Conservation (phyloP, 2,888 invertebrate genomes). For the Smittia aterrima region DNA sequence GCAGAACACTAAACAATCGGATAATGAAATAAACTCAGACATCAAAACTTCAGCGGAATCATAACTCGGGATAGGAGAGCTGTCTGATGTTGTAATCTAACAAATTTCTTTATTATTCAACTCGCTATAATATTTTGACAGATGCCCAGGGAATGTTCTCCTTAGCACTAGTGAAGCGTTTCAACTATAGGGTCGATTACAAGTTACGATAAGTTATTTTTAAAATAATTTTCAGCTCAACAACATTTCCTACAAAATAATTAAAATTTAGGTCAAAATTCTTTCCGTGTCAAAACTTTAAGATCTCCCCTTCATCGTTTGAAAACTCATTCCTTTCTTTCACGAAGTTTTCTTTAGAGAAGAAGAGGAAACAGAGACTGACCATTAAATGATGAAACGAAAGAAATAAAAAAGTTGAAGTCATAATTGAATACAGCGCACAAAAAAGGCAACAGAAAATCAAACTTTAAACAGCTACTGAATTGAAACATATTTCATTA, state of each 20-base stretch:
- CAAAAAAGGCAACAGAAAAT: conserved; percentile 24
- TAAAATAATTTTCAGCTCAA: no score
- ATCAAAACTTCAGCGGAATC: conserved; percentile 12
- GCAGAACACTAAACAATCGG: conserved; percentile 27
- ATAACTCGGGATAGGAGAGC: conserved; percentile 26
- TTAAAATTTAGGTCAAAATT: no score
- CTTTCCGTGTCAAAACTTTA: not conserved
- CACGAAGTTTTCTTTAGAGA: not conserved
- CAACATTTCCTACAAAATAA: no score
- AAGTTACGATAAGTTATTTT: no score
- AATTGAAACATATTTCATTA: conserved; percentile 22
- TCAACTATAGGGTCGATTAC: no score
- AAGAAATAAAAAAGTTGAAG: conserved; percentile 1
- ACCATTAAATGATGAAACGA: conserved; percentile 25
- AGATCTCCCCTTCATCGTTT: not conserved
- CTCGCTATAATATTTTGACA: conserved; percentile 30
- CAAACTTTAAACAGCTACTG: conserved; percentile 25
- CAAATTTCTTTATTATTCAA: conserved; percentile 15
- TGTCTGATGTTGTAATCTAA: conserved; percentile 13
- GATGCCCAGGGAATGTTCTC: conserved; percentile 7
- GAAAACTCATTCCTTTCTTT: not conserved
- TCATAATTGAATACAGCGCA: conserved; percentile 30
- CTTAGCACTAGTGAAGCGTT: not conserved
- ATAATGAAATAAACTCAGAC: conserved; percentile 24
- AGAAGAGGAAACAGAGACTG: not conserved